phyloP scores from a whole-genome alignment of 1,140 invertebrate genomes.

The Hyphantria cunea region DNA sequence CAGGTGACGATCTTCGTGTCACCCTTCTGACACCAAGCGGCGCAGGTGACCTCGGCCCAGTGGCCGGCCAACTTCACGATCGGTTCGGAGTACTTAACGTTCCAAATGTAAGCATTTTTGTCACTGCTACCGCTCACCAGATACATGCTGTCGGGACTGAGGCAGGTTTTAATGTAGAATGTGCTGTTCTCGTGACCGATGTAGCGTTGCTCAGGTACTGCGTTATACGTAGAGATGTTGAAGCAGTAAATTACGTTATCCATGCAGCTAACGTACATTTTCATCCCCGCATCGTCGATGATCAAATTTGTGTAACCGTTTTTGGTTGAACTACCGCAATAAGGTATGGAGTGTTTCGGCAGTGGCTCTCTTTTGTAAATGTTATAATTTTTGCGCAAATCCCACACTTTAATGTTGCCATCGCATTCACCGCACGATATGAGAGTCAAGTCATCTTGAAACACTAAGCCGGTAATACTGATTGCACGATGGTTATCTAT shows the following conservation, averaged over 20 bases:
- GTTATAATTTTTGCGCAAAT: slow-evolving; percentile 90
- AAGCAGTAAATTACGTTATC: slow-evolving; percentile 93
- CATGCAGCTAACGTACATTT: slow-evolving; percentile 93
- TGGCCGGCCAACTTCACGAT: slow-evolving; percentile 88
- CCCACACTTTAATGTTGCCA: slow-evolving; percentile 94
- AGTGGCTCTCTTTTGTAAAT: slow-evolving; percentile 86
- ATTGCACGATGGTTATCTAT: slow-evolving; percentile 66
- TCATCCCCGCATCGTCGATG: slow-evolving; percentile 85
- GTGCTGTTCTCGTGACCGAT: slow-evolving; percentile 88
- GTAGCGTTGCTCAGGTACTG: slow-evolving; percentile 84
- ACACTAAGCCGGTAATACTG: slow-evolving; percentile 89
- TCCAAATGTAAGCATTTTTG: slow-evolving; percentile 93
- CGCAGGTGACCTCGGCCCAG: slow-evolving; percentile 91
- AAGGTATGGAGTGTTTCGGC: slow-evolving; percentile 87
- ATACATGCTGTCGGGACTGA: slow-evolving; percentile 91
- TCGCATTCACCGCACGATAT: slow-evolving; percentile 92
- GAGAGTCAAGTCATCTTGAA: slow-evolving; percentile 89
- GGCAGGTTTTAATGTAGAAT: slow-evolving; percentile 91
- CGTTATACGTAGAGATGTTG: slow-evolving; percentile 87
- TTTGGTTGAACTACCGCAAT: slow-evolving; percentile 85
- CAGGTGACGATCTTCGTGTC: slow-evolving; percentile 87
- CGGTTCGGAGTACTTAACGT: slow-evolving; percentile 84
- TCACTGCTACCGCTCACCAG: slow-evolving; percentile 93
- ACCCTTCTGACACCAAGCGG: slow-evolving; percentile 87
- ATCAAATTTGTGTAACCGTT: slow-evolving; percentile 91